These are phyloP conservation scores for Loxodonta africana DNA, from an alignment of 2,113 vertebrate genomes.

Conservation along the genomic window DNA sequence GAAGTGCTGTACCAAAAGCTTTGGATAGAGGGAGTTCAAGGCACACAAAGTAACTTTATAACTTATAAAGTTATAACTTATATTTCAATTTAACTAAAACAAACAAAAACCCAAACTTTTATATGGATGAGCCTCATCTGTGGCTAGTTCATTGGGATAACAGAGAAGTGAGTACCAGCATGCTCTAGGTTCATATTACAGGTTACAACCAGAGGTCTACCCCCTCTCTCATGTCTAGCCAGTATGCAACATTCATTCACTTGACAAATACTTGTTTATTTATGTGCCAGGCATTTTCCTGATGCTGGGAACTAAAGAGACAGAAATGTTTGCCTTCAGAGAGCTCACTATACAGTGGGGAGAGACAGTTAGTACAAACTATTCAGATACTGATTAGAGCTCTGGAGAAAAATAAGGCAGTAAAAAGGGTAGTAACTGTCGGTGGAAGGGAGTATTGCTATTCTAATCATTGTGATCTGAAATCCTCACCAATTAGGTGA, in stretches of 20 bases:
- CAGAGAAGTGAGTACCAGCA: neutral
- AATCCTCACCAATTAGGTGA: neutral
- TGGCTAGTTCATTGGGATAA: neutral
- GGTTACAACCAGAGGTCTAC: accelerated
- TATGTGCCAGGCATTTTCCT: neutral
- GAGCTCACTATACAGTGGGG: neutral
- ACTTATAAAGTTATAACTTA: neutral
- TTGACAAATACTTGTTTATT: neutral
- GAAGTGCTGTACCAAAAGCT: accelerated
- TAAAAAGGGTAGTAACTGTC: neutral
- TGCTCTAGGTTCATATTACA: neutral
- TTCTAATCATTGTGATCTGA: neutral
- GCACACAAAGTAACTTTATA: neutral
- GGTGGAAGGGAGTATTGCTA: neutral
- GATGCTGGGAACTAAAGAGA: neutral
- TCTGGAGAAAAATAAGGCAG: neutral
- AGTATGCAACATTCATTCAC: neutral
- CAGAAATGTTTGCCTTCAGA: neutral
- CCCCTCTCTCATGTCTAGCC: neutral
- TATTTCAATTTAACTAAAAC: neutral
- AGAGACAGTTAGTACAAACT: neutral
- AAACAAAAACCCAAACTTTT: neutral
- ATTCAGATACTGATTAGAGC: neutral
- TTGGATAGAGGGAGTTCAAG: neutral
- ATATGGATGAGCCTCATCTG: neutral